Evolutionary conservation across 2,888 invertebrate species (phyloP).

Genomic region (Choreutis nemorana): DNA sequence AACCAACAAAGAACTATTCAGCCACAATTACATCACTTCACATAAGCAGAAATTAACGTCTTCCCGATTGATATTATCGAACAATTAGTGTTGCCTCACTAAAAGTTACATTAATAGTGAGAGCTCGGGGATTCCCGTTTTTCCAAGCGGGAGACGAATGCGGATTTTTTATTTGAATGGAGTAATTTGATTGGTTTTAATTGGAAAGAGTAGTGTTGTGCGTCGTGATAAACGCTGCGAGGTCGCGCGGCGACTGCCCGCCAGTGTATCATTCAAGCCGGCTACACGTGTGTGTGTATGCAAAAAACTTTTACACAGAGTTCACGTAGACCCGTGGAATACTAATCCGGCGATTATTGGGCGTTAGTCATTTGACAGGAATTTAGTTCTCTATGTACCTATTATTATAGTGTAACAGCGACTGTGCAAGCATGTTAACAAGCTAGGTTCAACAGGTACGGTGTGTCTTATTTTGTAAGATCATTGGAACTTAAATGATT

Average conservation of each 20-base stretch:
- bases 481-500: too few relatives aligned
- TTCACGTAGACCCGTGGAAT: slow-evolving; percentile 35
- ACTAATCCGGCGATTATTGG: slow-evolving; percentile 13
- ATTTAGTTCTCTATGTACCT: too few relatives aligned
- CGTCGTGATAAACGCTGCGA: slow-evolving; percentile 52
- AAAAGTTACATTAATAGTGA: slow-evolving; percentile 16
- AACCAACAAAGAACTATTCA: slow-evolving; percentile 40
- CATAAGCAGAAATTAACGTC: slow-evolving; percentile 39
- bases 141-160: slow-evolving; percentile 6
- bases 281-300: slow-evolving; percentile 53
- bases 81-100: slow-evolving; percentile 25
- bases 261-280: slow-evolving; percentile 45
- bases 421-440: too few relatives aligned
- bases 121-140: slow-evolving; percentile 9
- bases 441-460: too few relatives aligned
- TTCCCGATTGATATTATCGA: slow-evolving; percentile 21
- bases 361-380: slow-evolving; percentile 15
- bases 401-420: too few relatives aligned
- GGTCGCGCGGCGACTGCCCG: slow-evolving; percentile 52
- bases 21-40: slow-evolving; percentile 43
- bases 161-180: slow-evolving; percentile 20
- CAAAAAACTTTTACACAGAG: slow-evolving; percentile 52
- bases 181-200: slow-evolving; percentile 38
- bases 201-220: slow-evolving; percentile 31
- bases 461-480: too few relatives aligned